Evolutionary conservation across 2,797 vertebrate species (phyloP).

Genomic region (Siniperca undulata): DNA sequence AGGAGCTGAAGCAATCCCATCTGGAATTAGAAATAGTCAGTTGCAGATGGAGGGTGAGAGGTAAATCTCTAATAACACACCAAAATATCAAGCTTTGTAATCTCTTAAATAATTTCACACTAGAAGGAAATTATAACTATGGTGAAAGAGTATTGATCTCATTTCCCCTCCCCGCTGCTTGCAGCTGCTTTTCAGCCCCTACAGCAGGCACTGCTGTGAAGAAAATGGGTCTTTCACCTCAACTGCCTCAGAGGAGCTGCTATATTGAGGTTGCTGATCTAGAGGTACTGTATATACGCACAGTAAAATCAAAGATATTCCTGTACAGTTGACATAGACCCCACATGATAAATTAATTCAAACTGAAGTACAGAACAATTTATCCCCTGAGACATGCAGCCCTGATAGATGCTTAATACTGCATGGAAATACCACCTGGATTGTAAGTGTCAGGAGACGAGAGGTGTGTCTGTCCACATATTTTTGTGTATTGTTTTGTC

Average conservation of each 20-base stretch:
- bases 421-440: neutral
- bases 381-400: slow-evolving; percentile 11
- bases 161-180: slow-evolving; percentile 1
- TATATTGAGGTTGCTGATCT: slow-evolving; percentile 47
- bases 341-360: slow-evolving; percentile 31
- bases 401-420: neutral
- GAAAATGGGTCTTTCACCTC: slow-evolving; percentile 55
- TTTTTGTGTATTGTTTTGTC: neutral
- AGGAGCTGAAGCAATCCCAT: slow-evolving; percentile 40
- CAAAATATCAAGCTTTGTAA: slow-evolving; percentile 18
- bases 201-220: slow-evolving; percentile 16
- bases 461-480: neutral
- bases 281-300: slow-evolving; percentile 9
- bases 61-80: neutral
- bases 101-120: slow-evolving; percentile 37
- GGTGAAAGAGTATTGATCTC: slow-evolving; percentile 43
- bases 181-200: slow-evolving; percentile 44
- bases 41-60: slow-evolving; percentile 21
- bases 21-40: slow-evolving; percentile 19
- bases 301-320: slow-evolving; percentile 44
- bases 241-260: slow-evolving; percentile 43
- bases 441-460: too few relatives aligned
- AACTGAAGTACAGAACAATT: slow-evolving; percentile 17
- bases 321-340: slow-evolving; percentile 16
- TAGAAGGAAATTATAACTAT: slow-evolving; percentile 31